Evolutionary conservation across 2,888 invertebrate genomes (phyloP), one percentile per base, ranked within the genome.

Genomic region (Ctena decussata): DNA sequence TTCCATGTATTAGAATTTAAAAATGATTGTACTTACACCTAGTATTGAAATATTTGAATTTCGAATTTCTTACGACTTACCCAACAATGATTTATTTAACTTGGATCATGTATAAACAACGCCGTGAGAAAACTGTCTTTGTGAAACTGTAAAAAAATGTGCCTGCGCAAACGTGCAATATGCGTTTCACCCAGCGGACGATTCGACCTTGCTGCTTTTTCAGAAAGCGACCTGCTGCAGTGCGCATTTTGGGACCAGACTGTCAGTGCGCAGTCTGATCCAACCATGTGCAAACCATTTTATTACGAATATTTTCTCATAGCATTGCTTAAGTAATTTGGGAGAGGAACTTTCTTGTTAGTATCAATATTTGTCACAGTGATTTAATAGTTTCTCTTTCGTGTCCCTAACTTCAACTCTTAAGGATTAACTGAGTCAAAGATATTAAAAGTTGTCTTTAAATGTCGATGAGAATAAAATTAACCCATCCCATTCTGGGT

Each of bases 301-400:
- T n/a, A n/a, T n/a, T n/a, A n/a, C n/a, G n/a, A n/a, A n/a, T n/a
- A n/a, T n/a, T n/a, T n/a, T n/a, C n/a, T n/a, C n/a, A n/a, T n/a
- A n/a, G n/a, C n/a, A n/a, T n/a, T n/a, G n/a, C n/a, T n/a, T 18
- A 53, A 53, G 21, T 53, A n/a, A 53, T 53, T 53, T 53, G 6
- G 21, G 53, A 18, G 60, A 60, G 21, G 60, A 30, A 60, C 27
- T 60, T 60, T 30, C 8, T 60, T 30, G 60, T 11, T 60, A 6
- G 24, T 65, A 65, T 65, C 65, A 65, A 65, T 65, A 65, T 65
- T 65, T 65, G 24, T 60, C 60, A 18, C 60, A 60, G 60, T 27
- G 30, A 60, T 60, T 60, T 60, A 60, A 30, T 18, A 60, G 27
- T 60, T 60, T 65, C 53, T 35, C 12, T 35, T 8, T 12, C 35